These are phyloP conservation scores for Aproaerema taeniolella DNA, from an alignment of 2,888 invertebrate genomes.

Conservation along the genomic window DNA sequence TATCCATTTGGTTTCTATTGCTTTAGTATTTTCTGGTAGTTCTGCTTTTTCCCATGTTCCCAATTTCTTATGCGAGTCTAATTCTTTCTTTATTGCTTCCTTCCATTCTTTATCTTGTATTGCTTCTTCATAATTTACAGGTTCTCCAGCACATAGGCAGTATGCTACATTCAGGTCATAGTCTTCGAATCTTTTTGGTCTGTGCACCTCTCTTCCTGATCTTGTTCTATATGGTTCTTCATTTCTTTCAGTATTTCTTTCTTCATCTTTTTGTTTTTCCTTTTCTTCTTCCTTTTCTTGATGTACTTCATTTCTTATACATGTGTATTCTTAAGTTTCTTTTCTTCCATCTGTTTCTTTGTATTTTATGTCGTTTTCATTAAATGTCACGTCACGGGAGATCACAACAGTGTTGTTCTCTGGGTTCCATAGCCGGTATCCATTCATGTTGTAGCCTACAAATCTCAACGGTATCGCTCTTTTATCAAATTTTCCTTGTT, in stretches of 20 bases:
- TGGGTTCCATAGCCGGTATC: neutral
- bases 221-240: neutral
- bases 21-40: no score
- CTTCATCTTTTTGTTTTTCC: neutral
- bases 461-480: neutral
- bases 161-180: neutral
- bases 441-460: neutral
- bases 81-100: neutral
- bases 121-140: neutral
- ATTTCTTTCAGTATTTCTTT: neutral
- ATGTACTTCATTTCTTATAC: neutral
- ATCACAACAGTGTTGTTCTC: neutral
- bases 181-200: neutral
- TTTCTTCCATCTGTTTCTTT: neutral
- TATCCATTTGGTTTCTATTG: constrained; percentile 1
- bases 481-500: neutral
- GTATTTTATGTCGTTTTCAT: neutral
- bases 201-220: neutral
- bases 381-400: neutral
- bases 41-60: no score
- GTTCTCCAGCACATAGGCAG: neutral
- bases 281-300: neutral
- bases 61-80: no score
- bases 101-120: neutral
- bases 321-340: no score